Base-by-base conservation (phyloP, 2,113 vertebrate genomes). In the Barbus barbus region DNA sequence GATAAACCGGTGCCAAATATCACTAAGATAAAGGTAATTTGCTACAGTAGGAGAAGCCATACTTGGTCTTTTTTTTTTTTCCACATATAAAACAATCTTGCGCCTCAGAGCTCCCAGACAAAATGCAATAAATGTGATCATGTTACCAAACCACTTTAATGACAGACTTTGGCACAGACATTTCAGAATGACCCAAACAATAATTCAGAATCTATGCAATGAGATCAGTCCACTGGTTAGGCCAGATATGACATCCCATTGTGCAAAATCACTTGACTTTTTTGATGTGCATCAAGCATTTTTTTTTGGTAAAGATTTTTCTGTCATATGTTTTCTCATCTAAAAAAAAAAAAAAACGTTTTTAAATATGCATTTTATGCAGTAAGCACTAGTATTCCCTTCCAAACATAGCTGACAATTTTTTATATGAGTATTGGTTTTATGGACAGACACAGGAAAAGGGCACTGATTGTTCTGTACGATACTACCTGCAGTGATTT, bases 381-480 rank as follows among this genome's bases (percentile, higher is more conserved):
- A 22, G 31, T 69, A 9, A 38, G 65, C 31, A 69, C 3, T 69
- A 36, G 31, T 36, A 69, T 58, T n/a, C 22, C 20, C 22, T 9
- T 58, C 53, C 53, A 58, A 58, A 58, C 53, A n/a, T 58, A 58
- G 20, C 53, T 58, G 22, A 58, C 51, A 58, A 1, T 5, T 58
- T 22, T 51, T 7, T 56, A 22, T 56, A 8, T 22, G 63, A 33
- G 9, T 22, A 22, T 20, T 69, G 31, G 18, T 36, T 69, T 69
- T 69, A 33, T 36, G 65, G 31, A 0, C 33, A 69, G 18, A 36
- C 4, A 22, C 9, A 71, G 20, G 33, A 38, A 11, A 38, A 71
- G 67, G 18, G 4, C 8, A 36, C 31, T 69, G 18, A 90, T 83
- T 86, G 82, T 84, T 88, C 61, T 28, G 41, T 12, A n/a, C 81